Evolutionary conservation across 2,888 invertebrate species (phyloP).

Genomic region (Sceliomorpha sp.): DNA sequence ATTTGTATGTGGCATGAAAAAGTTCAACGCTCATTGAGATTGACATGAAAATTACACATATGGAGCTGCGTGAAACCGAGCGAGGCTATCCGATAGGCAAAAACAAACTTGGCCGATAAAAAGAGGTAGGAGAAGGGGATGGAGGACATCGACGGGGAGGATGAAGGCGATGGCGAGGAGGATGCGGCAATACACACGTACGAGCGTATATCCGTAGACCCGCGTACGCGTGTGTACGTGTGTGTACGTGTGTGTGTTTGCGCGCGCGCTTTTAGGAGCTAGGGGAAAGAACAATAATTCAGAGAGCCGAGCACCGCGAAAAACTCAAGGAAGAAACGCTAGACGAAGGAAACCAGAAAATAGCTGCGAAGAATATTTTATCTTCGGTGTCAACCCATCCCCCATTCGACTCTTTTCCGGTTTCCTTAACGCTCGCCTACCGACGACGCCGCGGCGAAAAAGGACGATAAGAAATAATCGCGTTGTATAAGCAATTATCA

Average conservation of each 20-base stretch:
- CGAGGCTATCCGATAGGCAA: slow-evolving; percentile 31
- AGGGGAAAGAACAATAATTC: slow-evolving; percentile 39
- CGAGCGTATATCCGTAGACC: too few species aligned
- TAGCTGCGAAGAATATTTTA: slow-evolving; percentile 45
- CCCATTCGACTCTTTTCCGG: slow-evolving; percentile 9
- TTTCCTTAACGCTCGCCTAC: slow-evolving; percentile 11
- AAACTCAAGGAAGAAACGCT: slow-evolving; percentile 32
- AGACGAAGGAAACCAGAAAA: slow-evolving; percentile 24
- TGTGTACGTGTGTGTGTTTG: slow-evolving; percentile 6
- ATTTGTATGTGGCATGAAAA: slow-evolving; percentile 39
- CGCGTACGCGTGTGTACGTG: slow-evolving; percentile 37
- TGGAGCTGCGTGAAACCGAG: slow-evolving; percentile 20
- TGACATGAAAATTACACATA: slow-evolving; percentile 54
- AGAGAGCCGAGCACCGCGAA: slow-evolving; percentile 29
- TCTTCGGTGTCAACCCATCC: slow-evolving; percentile 34
- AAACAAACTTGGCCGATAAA: slow-evolving; percentile 21
- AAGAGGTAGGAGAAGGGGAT: slow-evolving; percentile 20
- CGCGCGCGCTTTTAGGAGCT: slow-evolving; percentile 3
- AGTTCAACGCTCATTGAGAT: slow-evolving; percentile 38
- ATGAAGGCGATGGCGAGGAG: slow-evolving; percentile 51
- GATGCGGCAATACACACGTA: slow-evolving; percentile 19
- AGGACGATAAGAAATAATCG: too few species aligned
- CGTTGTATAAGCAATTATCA: too few species aligned
- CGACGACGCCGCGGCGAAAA: too few species aligned
- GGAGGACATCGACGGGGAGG: slow-evolving; percentile 21